Conservation (phyloP, 2,113 vertebrate genomes). For the Mohoua ochrocephala region DNA sequence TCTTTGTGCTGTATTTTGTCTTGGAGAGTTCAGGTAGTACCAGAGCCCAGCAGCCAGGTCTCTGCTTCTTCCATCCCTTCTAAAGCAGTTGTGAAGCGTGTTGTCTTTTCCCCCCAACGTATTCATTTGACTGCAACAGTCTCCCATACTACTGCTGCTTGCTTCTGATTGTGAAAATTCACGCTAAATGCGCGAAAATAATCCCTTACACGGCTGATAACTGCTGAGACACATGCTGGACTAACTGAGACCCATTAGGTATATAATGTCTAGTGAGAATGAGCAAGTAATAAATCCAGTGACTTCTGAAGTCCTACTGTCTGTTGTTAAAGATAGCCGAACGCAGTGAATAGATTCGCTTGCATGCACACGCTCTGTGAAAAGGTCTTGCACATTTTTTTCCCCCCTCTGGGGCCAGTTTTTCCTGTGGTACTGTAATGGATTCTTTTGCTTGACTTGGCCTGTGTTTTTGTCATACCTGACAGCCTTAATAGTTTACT, state of each 20-base stretch:
- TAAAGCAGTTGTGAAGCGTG: neutral
- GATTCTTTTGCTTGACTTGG: neutral
- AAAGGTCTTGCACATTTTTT: neutral
- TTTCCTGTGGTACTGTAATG: neutral
- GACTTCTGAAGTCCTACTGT: neutral
- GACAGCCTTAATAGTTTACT: neutral
- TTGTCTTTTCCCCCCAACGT: neutral
- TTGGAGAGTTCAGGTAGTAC: neutral
- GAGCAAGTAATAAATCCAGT: neutral
- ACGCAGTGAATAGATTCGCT: neutral
- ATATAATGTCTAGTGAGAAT: neutral
- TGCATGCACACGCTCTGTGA: accelerated
- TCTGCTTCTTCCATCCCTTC: neutral
- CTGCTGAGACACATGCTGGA: neutral
- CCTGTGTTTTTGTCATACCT: neutral
- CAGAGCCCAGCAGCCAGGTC: neutral
- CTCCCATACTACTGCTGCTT: neutral
- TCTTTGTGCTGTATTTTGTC: neutral
- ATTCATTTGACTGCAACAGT: neutral
- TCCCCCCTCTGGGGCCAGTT: neutral
- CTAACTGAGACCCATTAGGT: neutral
- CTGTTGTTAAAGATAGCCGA: neutral
- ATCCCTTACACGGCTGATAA: neutral
- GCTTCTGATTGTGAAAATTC: neutral
- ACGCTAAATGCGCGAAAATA: neutral